Conservation (phyloP, 2,888 invertebrate species). For the Peribatodes rhomboidaria region DNA sequence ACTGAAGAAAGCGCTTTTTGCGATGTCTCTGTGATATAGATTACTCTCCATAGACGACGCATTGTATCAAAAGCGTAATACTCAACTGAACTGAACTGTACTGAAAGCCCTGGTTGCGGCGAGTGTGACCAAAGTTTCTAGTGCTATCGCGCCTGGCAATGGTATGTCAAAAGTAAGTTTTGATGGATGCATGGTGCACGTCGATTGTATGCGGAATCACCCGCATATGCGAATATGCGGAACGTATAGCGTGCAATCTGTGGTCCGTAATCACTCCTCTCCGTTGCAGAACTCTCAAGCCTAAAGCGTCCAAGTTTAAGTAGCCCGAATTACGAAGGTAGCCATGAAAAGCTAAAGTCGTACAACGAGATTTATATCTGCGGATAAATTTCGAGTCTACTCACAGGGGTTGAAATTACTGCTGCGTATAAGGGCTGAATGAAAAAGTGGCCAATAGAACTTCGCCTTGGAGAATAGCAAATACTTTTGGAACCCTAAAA, state of each 20-base stretch:
- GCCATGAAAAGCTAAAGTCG: slow-evolving; percentile 31
- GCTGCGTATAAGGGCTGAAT: slow-evolving; percentile 6
- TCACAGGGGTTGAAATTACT: slow-evolving; percentile 21
- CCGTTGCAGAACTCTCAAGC: slow-evolving; percentile 48
- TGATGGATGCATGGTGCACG: too few species aligned
- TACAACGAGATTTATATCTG: slow-evolving; percentile 26
- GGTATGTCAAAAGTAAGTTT: too few species aligned
- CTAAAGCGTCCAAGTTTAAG: slow-evolving; percentile 40
- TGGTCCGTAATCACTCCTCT: slow-evolving; percentile 45
- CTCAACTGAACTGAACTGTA: too few species aligned
- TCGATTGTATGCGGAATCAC: too few species aligned
- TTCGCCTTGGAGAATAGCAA: background rate
- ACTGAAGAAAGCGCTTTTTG: slow-evolving; percentile 50
- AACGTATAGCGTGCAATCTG: too few species aligned
- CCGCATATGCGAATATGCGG: too few species aligned
- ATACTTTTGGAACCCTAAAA: too few species aligned
- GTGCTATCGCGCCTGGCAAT: too few species aligned
- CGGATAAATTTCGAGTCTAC: slow-evolving; percentile 15
- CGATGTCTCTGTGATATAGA: slow-evolving; percentile 46
- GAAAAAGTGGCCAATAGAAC: slow-evolving; percentile 14
- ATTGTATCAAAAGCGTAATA: too few species aligned
- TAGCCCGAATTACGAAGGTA: slow-evolving; percentile 24
- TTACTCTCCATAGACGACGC: too few species aligned
- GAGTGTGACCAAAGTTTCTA: too few species aligned
- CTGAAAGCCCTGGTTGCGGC: too few species aligned